Evolutionary conservation across 2,797 vertebrate genomes (phyloP).

Genomic region (Schizothorax lantsangensis): DNA sequence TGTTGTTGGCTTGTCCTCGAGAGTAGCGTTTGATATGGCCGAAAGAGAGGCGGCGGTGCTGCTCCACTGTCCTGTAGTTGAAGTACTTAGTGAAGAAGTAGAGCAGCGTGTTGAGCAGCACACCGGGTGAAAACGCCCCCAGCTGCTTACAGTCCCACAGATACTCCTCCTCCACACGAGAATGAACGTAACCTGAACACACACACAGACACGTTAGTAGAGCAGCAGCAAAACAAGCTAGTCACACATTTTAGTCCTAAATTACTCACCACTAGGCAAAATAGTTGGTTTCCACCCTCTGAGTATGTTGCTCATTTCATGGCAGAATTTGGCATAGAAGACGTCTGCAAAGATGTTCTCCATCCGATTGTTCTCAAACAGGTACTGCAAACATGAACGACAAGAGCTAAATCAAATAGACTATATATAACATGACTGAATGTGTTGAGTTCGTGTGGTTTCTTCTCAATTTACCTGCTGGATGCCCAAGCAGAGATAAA

Average conservation of each 20-base stretch:
- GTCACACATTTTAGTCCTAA: background rate
- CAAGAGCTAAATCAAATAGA: background rate
- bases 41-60: conserved; percentile 95
- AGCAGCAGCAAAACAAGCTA: background rate
- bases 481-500: conserved; percentile 98
- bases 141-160: conserved; percentile 98
- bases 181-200: conserved; percentile 78
- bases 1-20: conserved; percentile 85
- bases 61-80: conserved; percentile 88
- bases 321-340: conserved; percentile 93
- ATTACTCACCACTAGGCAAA: conserved; percentile 88
- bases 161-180: conserved; percentile 90
- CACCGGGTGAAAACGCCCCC: conserved; percentile 96
- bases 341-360: conserved; percentile 99
- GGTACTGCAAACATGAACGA: conserved; percentile 76
- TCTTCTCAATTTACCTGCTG: conserved; percentile 82
- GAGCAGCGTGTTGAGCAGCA: conserved; percentile 95
- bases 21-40: conserved; percentile 95
- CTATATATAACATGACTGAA: background rate
- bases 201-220: conserved; percentile 64
- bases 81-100: conserved; percentile 99
- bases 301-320: conserved; percentile 88
- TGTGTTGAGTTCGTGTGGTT: background rate
- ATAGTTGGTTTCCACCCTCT: conserved; percentile 90
- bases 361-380: conserved; percentile 96